phyloP scores from a whole-genome alignment of 2,888 invertebrate genomes.

The Ctenicera cuprea region DNA sequence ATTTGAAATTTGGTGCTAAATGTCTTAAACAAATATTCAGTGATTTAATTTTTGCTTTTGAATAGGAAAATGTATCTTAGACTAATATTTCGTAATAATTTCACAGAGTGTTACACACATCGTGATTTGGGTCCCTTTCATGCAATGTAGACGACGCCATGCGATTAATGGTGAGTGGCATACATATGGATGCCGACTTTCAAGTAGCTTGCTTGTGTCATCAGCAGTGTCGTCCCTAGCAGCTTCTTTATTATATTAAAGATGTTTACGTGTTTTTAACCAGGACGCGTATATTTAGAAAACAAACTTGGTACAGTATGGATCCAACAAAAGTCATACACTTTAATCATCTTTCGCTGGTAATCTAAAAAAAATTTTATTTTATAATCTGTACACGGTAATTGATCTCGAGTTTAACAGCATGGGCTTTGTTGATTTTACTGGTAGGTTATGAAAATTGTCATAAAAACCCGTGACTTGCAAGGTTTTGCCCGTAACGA shows the following conservation, averaged over 20 bases:
- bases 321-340: neutral
- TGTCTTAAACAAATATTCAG: no score
- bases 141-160: constrained; percentile 12
- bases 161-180: constrained; percentile 30
- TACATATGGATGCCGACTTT: constrained; percentile 33
- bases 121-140: constrained; percentile 20
- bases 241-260: neutral
- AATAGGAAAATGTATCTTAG: neutral
- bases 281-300: neutral
- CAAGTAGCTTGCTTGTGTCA: constrained; percentile 26
- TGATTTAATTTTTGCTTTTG: no score
- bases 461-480: no score
- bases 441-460: no score
- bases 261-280: neutral
- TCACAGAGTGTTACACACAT: neutral
- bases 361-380: no score
- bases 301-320: neutral
- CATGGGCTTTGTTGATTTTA: no score
- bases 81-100: neutral
- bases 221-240: constrained; percentile 23
- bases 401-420: no score
- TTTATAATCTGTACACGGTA: no score
- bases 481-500: no score
- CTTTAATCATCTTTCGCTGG: no score
- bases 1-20: no score